Conservation (phyloP, 2,797 vertebrate genomes). For the Acanthopagrus latus region DNA sequence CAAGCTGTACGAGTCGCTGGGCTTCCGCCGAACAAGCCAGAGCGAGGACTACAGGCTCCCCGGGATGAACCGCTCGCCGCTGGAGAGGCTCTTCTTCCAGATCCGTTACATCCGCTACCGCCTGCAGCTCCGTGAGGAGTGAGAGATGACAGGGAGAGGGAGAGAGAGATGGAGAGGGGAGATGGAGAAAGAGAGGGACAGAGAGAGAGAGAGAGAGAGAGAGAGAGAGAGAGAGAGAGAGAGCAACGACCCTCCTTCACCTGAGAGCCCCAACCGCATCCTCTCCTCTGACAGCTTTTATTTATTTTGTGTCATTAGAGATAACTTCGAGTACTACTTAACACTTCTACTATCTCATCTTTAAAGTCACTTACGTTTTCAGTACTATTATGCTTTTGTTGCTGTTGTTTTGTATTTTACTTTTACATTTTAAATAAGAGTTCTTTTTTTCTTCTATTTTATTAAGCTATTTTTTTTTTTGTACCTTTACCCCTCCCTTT, state of each 20-base stretch:
- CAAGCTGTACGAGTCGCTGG: conserved; percentile 98
- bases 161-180: conserved; percentile 62
- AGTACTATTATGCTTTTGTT: conserved; percentile 79
- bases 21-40: conserved; percentile 93
- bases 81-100: conserved; percentile 99
- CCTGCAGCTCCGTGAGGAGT: conserved; percentile 98
- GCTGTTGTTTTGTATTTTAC: conserved; percentile 74
- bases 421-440: conserved; percentile 68
- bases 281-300: conserved; percentile 81
- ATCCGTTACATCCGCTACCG: conserved; percentile 98
- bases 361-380: conserved; percentile 78
- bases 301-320: conserved; percentile 83
- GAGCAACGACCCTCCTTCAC: conserved; percentile 74
- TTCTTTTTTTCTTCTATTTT: conserved; percentile 69
- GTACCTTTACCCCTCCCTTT: conserved; percentile 53
- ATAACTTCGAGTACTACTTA: conserved; percentile 73
- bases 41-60: conserved; percentile 93
- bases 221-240: conserved; percentile 64
- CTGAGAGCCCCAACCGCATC: conserved; percentile 68
- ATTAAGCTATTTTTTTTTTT: conserved; percentile 66
- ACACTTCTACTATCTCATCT: conserved; percentile 74
- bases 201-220: conserved; percentile 45
- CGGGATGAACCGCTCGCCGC: conserved; percentile 93
- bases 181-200: conserved; percentile 71
- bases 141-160: conserved; percentile 78